These are phyloP conservation scores for Paramormyrops kingsleyae DNA, from an alignment of 2,113 vertebrate genomes.

Conservation along the genomic window DNA sequence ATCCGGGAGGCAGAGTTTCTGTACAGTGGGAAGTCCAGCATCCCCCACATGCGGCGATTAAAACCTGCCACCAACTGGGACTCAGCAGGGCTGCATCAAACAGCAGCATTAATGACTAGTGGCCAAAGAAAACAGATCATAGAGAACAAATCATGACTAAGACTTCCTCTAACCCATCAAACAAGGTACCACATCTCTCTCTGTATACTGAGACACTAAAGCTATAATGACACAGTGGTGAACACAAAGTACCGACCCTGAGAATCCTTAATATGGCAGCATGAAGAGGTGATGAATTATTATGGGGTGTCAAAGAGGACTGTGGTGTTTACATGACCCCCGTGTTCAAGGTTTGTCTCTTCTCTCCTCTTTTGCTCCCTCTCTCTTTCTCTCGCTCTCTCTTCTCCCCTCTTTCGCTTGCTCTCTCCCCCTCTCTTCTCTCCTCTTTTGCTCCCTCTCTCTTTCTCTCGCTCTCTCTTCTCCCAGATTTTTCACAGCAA, in stretches of 20 bases:
- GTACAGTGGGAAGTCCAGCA: neutral
- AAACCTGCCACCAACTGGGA: neutral
- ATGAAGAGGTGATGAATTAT: neutral
- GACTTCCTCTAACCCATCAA: neutral
- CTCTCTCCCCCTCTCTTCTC: neutral
- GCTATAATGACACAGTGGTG: neutral
- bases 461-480: too few relatives aligned
- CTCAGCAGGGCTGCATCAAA: neutral
- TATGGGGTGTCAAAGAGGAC: neutral
- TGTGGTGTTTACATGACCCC: neutral
- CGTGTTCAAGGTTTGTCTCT: neutral
- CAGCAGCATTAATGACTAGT: neutral
- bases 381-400: neutral
- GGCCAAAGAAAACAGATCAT: neutral
- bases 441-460: neutral
- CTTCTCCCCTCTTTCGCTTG: neutral
- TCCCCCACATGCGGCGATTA: neutral
- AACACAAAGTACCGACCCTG: neutral
- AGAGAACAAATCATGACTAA: neutral
- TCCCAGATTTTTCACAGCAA: conserved; percentile 11
- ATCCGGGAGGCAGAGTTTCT: neutral
- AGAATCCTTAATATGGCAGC: neutral
- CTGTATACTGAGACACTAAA: neutral
- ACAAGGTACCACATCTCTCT: neutral
- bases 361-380: neutral